A percentile compares a stretch with the other conserved stretches of the same genome.
Evolutionary conservation across 1,140 invertebrate species (phyloP).

Genomic region (Saxidomus purpurata): DNA sequence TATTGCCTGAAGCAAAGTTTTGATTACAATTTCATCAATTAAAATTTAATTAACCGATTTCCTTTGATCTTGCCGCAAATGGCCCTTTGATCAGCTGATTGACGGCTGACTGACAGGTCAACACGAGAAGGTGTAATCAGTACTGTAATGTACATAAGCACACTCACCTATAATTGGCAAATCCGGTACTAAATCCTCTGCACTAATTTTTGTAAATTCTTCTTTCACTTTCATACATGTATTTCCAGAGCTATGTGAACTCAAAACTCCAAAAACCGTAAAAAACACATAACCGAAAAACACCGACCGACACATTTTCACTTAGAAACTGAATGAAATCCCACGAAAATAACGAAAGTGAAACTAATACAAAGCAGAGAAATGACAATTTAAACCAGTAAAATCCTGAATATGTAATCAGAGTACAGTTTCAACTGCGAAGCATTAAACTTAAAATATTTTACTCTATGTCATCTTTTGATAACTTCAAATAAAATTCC

Average conservation of each 20-base stretch:
- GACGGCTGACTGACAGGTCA: slow-evolving; percentile 19
- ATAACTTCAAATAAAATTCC: not conserved
- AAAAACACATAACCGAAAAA: slow-evolving; percentile 16
- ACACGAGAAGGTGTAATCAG: not conserved
- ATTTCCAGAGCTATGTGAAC: slow-evolving; percentile 19
- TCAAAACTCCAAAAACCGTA: slow-evolving; percentile 24
- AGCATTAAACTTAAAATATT: not conserved
- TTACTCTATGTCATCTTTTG: slow-evolving; percentile 2
- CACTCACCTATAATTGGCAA: slow-evolving; percentile 40
- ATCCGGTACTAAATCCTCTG: slow-evolving; percentile 49
- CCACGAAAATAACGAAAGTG: slow-evolving; percentile 17
- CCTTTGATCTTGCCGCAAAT: slow-evolving; percentile 1
- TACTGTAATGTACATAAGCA: not conserved
- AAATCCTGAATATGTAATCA: not conserved
- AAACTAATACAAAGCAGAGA: not conserved
- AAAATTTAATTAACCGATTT: not conserved
- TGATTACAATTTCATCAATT: not conserved
- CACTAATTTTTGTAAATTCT: slow-evolving; percentile 51
- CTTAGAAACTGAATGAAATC: not conserved
- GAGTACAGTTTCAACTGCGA: not conserved
- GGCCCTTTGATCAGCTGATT: slow-evolving; percentile 30
- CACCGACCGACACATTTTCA: slow-evolving; percentile 41
- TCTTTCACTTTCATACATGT: slow-evolving; percentile 49
- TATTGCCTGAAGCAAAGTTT: not conserved
- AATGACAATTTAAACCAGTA: not conserved